Conservation (phyloP, 2,888 invertebrate species). For the Xestia ashworthii region DNA sequence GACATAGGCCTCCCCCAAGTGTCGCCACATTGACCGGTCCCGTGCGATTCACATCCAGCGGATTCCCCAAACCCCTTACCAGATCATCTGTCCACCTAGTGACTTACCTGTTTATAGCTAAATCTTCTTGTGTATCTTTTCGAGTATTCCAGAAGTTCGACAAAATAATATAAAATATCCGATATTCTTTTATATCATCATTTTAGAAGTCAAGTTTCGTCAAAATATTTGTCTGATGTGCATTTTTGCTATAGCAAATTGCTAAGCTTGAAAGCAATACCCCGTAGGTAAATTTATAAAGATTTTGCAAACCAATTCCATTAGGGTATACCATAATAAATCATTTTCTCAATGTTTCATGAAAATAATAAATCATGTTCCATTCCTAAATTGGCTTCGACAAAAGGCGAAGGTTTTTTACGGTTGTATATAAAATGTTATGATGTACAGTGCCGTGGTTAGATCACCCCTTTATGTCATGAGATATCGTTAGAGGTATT, state of each 20-base stretch:
- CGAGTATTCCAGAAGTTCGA: neutral
- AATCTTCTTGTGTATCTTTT: neutral
- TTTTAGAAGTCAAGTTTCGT: neutral
- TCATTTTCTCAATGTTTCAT: slow-evolving; percentile 43
- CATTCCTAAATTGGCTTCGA: slow-evolving; percentile 43
- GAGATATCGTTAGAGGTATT: slow-evolving; percentile 19
- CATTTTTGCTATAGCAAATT: neutral
- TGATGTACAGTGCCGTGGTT: neutral
- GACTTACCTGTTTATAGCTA: neutral
- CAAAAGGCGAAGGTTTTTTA: slow-evolving; percentile 34
- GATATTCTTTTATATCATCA: neutral
- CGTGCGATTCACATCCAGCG: too few species aligned
- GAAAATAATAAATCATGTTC: slow-evolving; percentile 44
- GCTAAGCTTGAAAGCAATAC: slow-evolving; percentile 24
- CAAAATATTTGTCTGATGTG: neutral
- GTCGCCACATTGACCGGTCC: too few species aligned
- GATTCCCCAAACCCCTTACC: too few species aligned
- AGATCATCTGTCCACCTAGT: too few species aligned
- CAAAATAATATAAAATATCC: neutral
- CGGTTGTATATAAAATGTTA: slow-evolving; percentile 28
- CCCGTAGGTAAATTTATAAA: neutral
- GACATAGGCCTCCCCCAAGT: too few species aligned
- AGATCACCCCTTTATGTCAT: neutral
- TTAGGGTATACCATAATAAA: slow-evolving; percentile 44
- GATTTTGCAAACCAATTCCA: slow-evolving; percentile 43